Evolutionary conservation across 2,797 vertebrate species (phyloP).

Genomic region (Parauchenoglanis ngamensis): DNA sequence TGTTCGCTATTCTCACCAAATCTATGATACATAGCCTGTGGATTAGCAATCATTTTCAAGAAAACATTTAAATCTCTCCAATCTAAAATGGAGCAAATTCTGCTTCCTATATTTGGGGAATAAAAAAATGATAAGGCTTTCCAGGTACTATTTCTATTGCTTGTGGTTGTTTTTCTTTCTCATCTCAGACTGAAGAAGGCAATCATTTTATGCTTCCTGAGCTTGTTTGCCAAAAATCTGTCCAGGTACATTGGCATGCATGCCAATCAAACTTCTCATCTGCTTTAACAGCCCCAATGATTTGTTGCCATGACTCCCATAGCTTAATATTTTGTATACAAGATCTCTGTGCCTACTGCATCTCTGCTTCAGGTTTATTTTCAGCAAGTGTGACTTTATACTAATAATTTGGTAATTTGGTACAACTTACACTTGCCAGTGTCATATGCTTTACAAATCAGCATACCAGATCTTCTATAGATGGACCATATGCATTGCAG

Average conservation of each 20-base stretch:
- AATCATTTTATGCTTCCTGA: neutral
- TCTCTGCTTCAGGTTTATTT: neutral
- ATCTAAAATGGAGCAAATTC: neutral
- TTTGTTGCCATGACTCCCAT: neutral
- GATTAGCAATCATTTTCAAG: neutral
- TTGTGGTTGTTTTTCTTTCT: neutral
- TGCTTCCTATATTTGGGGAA: neutral
- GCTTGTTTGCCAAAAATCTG: neutral
- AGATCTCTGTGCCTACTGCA: neutral
- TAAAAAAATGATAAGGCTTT: neutral
- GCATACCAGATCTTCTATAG: neutral
- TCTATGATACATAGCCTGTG: neutral
- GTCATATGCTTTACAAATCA: neutral
- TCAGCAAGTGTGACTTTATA: neutral
- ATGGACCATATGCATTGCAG: no score
- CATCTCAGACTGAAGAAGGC: neutral
- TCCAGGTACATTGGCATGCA: neutral
- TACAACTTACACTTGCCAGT: neutral
- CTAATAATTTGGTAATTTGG: neutral
- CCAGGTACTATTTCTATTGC: no score
- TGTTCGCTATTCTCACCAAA: neutral
- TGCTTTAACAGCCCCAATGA: constrained; percentile 3
- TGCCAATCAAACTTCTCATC: neutral
- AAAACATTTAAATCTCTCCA: neutral
- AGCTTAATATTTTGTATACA: neutral